Evolutionary conservation across 1,140 invertebrate genomes (phyloP).

Genomic region (Archegozetes longisetosus): DNA sequence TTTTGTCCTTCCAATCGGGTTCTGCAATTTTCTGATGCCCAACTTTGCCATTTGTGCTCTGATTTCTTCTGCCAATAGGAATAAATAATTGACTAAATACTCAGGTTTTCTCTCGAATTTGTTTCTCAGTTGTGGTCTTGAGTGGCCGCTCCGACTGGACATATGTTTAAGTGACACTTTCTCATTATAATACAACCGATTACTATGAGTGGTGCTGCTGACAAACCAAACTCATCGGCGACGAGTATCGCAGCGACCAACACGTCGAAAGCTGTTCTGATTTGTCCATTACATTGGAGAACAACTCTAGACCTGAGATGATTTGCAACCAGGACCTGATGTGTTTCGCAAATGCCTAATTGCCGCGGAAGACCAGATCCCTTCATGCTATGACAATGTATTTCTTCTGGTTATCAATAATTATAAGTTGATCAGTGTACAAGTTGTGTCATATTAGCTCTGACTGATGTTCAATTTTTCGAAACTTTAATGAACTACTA

Average conservation of each 20-base stretch:
- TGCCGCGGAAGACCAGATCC: conserved; percentile 37
- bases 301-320: conserved; percentile 48
- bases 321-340: conserved; percentile 65
- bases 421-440: too few relatives aligned
- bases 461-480: too few relatives aligned
- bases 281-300: conserved; percentile 28
- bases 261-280: conserved; percentile 88
- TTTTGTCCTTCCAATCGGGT: conserved; percentile 86
- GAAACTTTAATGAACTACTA: too few relatives aligned
- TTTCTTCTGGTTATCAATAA: too few relatives aligned
- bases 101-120: conserved; percentile 97
- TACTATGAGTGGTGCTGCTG: conserved; percentile 90
- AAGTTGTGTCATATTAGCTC: too few relatives aligned
- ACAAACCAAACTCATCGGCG: conserved; percentile 98
- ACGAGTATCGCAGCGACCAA: conserved; percentile 85
- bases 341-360: conserved; percentile 35
- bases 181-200: conserved; percentile 99
- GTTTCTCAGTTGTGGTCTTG: conserved; percentile 77
- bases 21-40: conserved; percentile 74
- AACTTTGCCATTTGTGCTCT: conserved; percentile 72
- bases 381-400: conserved; percentile 36
- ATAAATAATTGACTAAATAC: conserved; percentile 93
- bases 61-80: conserved; percentile 91
- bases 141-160: conserved; percentile 94
- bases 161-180: conserved; percentile 98